Conservation (phyloP, 2,797 vertebrate genomes). For the Sebastes trivittatus region DNA sequence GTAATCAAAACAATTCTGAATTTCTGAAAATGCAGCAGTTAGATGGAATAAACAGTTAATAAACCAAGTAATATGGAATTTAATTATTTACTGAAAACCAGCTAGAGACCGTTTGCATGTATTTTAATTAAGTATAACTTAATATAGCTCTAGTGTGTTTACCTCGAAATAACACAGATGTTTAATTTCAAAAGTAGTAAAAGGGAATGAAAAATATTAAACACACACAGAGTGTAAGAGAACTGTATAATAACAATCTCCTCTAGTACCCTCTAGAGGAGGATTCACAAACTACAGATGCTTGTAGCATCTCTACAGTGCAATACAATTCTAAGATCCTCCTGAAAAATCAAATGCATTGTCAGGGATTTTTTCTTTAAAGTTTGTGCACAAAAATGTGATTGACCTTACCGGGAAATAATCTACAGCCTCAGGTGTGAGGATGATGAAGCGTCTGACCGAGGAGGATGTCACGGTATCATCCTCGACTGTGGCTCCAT, state of each 20-base stretch:
- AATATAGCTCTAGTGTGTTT: constrained; percentile 48
- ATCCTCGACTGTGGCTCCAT: constrained; percentile 76
- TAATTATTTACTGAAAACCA: constrained; percentile 42
- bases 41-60: constrained; percentile 46
- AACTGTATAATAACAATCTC: constrained; percentile 33
- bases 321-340: neutral
- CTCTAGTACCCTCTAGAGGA: constrained; percentile 80
- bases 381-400: constrained; percentile 8
- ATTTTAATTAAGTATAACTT: constrained; percentile 49
- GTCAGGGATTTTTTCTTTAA: neutral
- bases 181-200: constrained; percentile 45
- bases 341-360: neutral
- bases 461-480: constrained; percentile 69
- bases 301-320: neutral
- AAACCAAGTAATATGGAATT: constrained; percentile 46
- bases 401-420: constrained; percentile 87
- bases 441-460: constrained; percentile 86
- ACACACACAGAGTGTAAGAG: constrained; percentile 1
- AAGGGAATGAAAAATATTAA: constrained; percentile 33
- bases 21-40: constrained; percentile 54
- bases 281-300: constrained; percentile 52
- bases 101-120: constrained; percentile 32
- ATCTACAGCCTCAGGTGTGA: constrained; percentile 91
- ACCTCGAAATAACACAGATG: constrained; percentile 45
- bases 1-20: constrained; percentile 38